Evolutionary conservation across 2,797 vertebrate genomes (phyloP), one percentile per base, ranked within the genome.

Genomic region (Acrossocheilus fasciatus): DNA sequence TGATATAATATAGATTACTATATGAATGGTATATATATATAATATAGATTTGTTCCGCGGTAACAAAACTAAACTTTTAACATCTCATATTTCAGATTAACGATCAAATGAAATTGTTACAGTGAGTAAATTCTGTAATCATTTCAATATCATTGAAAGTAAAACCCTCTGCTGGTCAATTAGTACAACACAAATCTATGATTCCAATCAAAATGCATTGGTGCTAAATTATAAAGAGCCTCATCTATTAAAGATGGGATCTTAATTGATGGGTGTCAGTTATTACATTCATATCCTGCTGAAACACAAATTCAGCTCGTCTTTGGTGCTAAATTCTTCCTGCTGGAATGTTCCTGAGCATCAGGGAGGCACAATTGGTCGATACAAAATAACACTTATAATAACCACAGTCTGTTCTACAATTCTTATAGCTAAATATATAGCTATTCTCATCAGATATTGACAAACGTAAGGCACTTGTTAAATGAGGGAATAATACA

Each of bases 91-190:
- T 69, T 54, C 2, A 41, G 1, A 12, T 64, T 52, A 5, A 34
- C 6, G n/a, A 3, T 36, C 12, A 59, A 74, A 68, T 68, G 3
- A 77, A n/a, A 84, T 75, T 83, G 2, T 57, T 72, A 30, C 15
- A 43, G 17, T 36, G 5, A 64, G 23, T 62, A 36, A 62, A 79
- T 45, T 78, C 6, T 43, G 18, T 14, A 66, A 26, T 39, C 4
- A 36, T 68, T 41, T 68, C 26, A 50, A 12, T 47, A 72, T 82
- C 85, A 86, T 52, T 87, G 86, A 88, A 90, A 92, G 74, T 93
- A 66, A 45, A 73, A 43, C 8, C 23, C 91, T 91, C 94, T 94
- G 91, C 92, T 93, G 94, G 94, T 89, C 90, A 87, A 14, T 11
- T 89, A 2, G 26, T 73, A 90, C 4, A 66, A 81, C 70, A 59